These are phyloP conservation scores for Pseudolaguvia tuberculata DNA, from an alignment of 2,113 vertebrate species.

Conservation along the genomic window DNA sequence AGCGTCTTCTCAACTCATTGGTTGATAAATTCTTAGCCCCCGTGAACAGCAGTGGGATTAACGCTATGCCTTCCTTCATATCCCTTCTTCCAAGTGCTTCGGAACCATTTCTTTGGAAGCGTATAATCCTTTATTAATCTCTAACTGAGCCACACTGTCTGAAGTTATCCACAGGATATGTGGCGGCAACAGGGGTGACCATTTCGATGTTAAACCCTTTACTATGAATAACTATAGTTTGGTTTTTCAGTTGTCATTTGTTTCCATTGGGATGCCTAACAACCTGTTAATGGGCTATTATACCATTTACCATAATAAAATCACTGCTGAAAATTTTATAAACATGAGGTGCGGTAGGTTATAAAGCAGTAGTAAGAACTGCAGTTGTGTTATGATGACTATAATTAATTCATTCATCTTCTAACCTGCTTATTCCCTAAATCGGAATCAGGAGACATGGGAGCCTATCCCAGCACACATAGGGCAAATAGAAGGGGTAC, in stretches of 20 bases:
- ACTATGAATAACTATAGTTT: neutral
- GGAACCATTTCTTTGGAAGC: neutral
- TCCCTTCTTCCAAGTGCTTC: conserved; percentile 9
- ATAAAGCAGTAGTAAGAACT: too few relatives aligned
- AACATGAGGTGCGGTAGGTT: neutral
- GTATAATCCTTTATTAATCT: conserved; percentile 23
- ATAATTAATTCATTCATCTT: too few relatives aligned
- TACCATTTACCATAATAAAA: neutral
- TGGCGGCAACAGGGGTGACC: neutral
- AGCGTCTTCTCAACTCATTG: too few relatives aligned
- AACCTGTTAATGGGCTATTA: neutral
- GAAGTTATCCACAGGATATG: neutral
- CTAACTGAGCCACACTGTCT: neutral
- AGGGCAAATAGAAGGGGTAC: too few relatives aligned
- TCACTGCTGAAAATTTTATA: neutral
- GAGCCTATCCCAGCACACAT: too few relatives aligned
- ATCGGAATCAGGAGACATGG: too few relatives aligned
- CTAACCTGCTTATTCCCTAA: too few relatives aligned
- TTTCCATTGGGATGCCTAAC: neutral
- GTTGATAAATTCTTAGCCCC: conserved; percentile 20
- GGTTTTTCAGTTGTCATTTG: neutral
- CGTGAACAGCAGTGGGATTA: conserved; percentile 28
- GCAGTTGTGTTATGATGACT: neutral
- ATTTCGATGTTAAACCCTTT: neutral
- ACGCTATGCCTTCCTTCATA: conserved; percentile 3